Evolutionary conservation across 1,140 invertebrate species (phyloP).

Genomic region (Antheraea pernyi): DNA sequence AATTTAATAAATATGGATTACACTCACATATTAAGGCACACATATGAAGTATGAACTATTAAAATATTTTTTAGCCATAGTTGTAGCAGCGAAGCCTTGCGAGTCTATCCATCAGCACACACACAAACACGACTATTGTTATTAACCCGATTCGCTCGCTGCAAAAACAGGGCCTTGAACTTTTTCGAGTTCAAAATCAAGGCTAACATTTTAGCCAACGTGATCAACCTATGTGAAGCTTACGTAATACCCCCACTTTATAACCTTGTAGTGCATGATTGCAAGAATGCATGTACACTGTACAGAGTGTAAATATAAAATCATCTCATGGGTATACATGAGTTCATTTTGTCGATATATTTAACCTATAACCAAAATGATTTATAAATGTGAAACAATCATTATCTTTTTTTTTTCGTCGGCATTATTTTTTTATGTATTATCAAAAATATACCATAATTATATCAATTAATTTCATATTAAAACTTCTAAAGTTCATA

Average conservation of each 20-base stretch:
- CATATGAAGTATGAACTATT: too few species aligned
- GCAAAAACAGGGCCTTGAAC: slow-evolving; percentile 75
- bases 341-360: too few species aligned
- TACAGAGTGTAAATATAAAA: neutral
- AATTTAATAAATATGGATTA: too few species aligned
- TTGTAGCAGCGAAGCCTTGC: slow-evolving; percentile 27
- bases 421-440: too few species aligned
- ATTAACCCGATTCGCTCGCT: slow-evolving; percentile 35
- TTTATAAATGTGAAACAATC: too few species aligned
- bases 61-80: slow-evolving; percentile 24
- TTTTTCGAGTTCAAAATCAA: slow-evolving; percentile 67
- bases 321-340: too few species aligned
- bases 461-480: neutral
- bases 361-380: too few species aligned
- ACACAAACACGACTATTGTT: slow-evolving; percentile 48
- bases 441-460: too few species aligned
- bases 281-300: neutral
- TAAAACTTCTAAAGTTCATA: neutral
- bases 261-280: neutral
- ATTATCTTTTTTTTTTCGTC: too few species aligned
- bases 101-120: slow-evolving; percentile 25
- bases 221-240: slow-evolving; percentile 47
- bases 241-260: slow-evolving; percentile 49
- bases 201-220: slow-evolving; percentile 55
- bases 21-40: too few species aligned